Evolutionary conservation across 1,140 invertebrate species (phyloP).

Genomic region (Oscheius sp.): DNA sequence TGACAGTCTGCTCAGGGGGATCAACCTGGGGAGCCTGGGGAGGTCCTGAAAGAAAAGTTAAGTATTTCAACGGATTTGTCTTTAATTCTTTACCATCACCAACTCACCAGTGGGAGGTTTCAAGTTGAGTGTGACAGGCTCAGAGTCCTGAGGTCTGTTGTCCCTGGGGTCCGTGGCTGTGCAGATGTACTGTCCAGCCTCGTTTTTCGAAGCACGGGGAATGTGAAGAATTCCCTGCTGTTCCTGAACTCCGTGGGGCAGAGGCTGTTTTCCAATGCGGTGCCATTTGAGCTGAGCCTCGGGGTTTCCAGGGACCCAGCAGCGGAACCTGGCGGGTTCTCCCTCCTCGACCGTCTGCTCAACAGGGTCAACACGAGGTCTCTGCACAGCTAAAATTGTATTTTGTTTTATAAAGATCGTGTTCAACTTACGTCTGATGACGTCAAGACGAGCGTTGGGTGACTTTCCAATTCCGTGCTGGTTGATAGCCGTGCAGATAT

Average conservation of each 20-base stretch:
- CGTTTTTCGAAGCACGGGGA: conserved; percentile 9
- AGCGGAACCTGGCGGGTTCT: conserved; percentile 56
- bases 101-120: not conserved
- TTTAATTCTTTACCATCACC: not conserved
- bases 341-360: conserved; percentile 47
- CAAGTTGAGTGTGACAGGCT: conserved; percentile 35
- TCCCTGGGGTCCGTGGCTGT: conserved; percentile 51
- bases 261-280: conserved; percentile 43
- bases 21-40: conserved; percentile 46
- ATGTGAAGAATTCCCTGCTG: conserved; percentile 45
- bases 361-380: conserved; percentile 54
- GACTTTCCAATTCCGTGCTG: conserved; percentile 51
- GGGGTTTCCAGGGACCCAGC: conserved; percentile 58
- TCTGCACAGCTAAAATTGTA: conserved; percentile 40
- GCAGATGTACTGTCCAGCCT: conserved; percentile 50
- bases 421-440: conserved; percentile 45
- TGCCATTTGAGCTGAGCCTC: conserved; percentile 53
- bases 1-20: conserved; percentile 35
- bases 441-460: conserved; percentile 54
- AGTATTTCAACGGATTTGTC: not conserved
- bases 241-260: conserved; percentile 49
- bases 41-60: too few species aligned
- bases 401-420: not conserved
- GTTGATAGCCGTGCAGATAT: conserved; percentile 55
- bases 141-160: conserved; percentile 34